Base-by-base conservation (phyloP, 2,797 vertebrate genomes). In the Brachyrhaphis roseni region DNA sequence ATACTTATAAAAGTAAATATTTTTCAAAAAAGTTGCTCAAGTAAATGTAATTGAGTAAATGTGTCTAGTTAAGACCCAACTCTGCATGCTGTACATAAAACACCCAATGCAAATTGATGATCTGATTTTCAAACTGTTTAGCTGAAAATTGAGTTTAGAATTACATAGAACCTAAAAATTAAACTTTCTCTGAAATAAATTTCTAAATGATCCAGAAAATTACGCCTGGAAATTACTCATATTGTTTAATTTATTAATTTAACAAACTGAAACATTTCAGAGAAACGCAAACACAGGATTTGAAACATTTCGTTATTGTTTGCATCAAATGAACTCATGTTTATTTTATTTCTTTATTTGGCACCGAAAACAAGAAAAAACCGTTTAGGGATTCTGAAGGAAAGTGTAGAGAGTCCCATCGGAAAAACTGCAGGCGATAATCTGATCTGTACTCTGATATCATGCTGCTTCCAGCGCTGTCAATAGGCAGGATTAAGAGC, bases 401-500 rank as follows among this genome's bases (percentile, higher is more conserved):
- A 12, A 45, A 34, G 11, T 15, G n/a, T 36, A 3, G 7, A 5
- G 31, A 45, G 59, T 31, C 8, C 1, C 0, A 36, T 28, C 43
- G 28, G 76, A 73, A 18, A 39, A 68, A 13, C 10, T 7, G 28
- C 8, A 23, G 41, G 47, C 62, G 46, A 1, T 82, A 85, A 85
- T 86, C 79, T 85, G 82, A 72, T 36, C 80, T 53, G 12, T 46
- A 41, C 57, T 23, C 78, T 41, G 70, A 66, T 87, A 84, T 88
- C 82, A 83, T 81, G 77, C 26, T 36, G 72, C 76, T 82, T 55
- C 80, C 74, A 78, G 43, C n/a, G 0, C 20, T 16, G 53, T 68
- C 85, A 81, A 74, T 77, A 79, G 73, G 73, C 85, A 13, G 89
- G 88, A 92, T 92, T 93, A 87, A 72, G n/a, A 4, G 8, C 68